phyloP scores from a whole-genome alignment of 2,113 vertebrate genomes.

The Terrapene triunguis region DNA sequence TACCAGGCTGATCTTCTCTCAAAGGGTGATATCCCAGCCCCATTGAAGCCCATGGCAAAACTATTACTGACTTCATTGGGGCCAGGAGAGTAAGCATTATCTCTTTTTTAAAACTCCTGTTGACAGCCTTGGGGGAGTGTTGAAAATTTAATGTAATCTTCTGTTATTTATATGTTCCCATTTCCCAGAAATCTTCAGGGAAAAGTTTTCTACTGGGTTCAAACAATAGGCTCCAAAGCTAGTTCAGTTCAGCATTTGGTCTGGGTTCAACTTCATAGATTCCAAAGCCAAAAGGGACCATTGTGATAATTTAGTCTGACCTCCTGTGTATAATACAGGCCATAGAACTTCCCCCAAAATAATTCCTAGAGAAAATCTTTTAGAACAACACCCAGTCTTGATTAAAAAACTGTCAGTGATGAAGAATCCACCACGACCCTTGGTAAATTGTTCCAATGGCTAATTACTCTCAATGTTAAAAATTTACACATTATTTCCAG shows the following conservation, averaged over 20 bases:
- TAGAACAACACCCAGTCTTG: background rate
- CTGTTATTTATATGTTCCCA: constrained; percentile 67
- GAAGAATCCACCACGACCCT: background rate
- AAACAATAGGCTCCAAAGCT: constrained; percentile 6
- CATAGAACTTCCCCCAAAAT: background rate
- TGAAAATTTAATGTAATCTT: constrained; percentile 73
- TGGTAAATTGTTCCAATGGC: background rate
- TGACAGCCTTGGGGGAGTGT: constrained; percentile 51
- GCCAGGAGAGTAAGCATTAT: constrained; percentile 67
- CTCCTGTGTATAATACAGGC: background rate
- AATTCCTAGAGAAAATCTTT: background rate
- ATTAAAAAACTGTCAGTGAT: background rate
- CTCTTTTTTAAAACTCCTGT: constrained; percentile 65
- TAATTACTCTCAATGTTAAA: background rate
- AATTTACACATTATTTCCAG: background rate
- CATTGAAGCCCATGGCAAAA: background rate
- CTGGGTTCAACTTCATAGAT: background rate
- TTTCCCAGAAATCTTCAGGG: constrained; percentile 60
- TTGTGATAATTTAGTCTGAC: background rate
- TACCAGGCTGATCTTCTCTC: constrained; percentile 55
- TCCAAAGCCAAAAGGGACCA: background rate
- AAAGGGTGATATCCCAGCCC: background rate
- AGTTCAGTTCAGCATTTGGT: background rate
- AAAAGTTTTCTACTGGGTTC: background rate
- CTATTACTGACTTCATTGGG: background rate